Evolutionary conservation across 2,888 invertebrate species (phyloP), one percentile per base, ranked within the genome.

Genomic region (Chaitophorus viminalis): DNA sequence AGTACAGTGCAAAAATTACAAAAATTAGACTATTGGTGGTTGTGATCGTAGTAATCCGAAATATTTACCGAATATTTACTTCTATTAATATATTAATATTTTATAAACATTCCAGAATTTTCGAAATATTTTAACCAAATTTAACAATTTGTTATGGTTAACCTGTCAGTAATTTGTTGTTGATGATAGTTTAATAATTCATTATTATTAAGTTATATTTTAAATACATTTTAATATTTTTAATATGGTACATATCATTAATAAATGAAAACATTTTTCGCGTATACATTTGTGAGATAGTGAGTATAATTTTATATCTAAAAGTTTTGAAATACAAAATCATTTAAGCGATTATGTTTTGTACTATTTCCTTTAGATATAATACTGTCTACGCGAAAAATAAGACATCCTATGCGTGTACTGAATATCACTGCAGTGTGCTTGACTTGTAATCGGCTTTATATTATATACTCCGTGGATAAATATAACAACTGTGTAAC

Each of bases 391-490:
- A 31, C 33, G 36, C 74, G n/a, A 74, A 82, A 54, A 82, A 74
- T 36, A 36, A 82, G 72, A 82, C 82, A 21, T 82, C 25, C 46
- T 14, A 82, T 36, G 54, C n/a, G 54, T 74, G 36, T 36, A 74
- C 72, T 36, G 36, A 36, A 82, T 21, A 54, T 25, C 52, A 11
- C 17, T n/a, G n/a, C n/a, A n/a, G 54, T 36, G 36, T 83, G 54
- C 36, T 25, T 29, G 74, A 60, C 36, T 60, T 29, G 54, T 82
- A 83, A 83, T 75, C 83, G 75, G 83, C 60, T 83, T 83, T 75
- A 60, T 17, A 60, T 75, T 75, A 60, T 82, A 60, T 29, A 74
- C 36, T 14, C 11, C 72, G 18, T 8, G 21, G 29, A 72, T 72
- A 52, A 1, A 33, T 82, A 60, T 82, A 60, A 39, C 31, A 18